Percentiles rank a stretch among this genome's conserved stretches.
Conservation (phyloP, 2,797 vertebrate genomes). For the Centroberyx gerrardi region DNA sequence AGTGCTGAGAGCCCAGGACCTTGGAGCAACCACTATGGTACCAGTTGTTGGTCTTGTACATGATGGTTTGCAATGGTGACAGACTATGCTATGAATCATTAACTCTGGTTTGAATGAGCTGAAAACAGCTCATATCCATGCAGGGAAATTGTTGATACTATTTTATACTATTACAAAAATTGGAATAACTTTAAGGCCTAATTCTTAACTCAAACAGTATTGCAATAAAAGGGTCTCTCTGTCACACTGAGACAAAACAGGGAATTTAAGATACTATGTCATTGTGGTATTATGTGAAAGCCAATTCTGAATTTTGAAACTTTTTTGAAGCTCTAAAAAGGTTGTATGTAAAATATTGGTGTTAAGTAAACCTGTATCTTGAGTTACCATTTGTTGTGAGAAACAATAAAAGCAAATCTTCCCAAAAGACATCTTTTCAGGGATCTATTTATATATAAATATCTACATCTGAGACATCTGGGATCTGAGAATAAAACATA, state of each 20-base stretch:
- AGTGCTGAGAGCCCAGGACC: not conserved
- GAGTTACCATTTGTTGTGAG: not conserved
- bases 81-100: not conserved
- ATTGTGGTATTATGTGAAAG: not conserved
- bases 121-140: not conserved
- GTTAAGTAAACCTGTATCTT: not conserved
- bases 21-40: too few relatives aligned
- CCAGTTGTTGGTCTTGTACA: not conserved
- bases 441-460: constrained; percentile 4
- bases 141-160: too few relatives aligned
- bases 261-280: not conserved
- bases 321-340: too few relatives aligned
- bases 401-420: not conserved
- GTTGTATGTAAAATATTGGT: too few relatives aligned
- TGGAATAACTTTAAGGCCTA: too few relatives aligned
- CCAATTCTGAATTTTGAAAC: too few relatives aligned
- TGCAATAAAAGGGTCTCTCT: too few relatives aligned
- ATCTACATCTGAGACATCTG: not conserved
- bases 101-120: not conserved
- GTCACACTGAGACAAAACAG: not conserved
- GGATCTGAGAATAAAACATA: constrained; percentile 1
- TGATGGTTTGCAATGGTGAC: not conserved
- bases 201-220: too few relatives aligned
- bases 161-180: too few relatives aligned
- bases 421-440: constrained; percentile 1